Conservation (phyloP, 2,888 invertebrate species). For the Platerodrilus igneus region DNA sequence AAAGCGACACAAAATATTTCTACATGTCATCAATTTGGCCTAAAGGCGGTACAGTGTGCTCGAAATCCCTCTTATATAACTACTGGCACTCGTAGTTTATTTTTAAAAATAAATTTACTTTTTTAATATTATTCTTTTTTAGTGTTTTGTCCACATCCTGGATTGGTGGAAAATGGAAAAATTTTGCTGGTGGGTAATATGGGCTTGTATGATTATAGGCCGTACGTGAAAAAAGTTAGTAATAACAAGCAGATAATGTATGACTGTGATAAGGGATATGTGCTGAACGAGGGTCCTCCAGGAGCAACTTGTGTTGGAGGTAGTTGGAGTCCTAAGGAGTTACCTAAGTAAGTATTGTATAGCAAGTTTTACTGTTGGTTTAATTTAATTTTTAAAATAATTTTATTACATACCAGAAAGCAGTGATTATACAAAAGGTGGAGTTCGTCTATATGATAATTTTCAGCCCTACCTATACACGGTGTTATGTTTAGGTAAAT, state of each 20-base stretch:
- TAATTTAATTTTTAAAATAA: too few species aligned
- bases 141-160: conserved; percentile 92
- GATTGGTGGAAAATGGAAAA: conserved; percentile 82
- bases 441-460: too few species aligned
- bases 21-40: too few species aligned
- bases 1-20: too few species aligned
- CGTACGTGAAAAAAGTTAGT: conserved; percentile 84
- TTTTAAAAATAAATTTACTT: too few species aligned
- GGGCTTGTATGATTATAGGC: conserved; percentile 92
- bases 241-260: conserved; percentile 95
- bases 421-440: too few species aligned
- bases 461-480: background rate
- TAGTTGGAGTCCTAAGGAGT: conserved; percentile 83
- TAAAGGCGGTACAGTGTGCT: too few species aligned
- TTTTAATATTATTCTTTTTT: conserved; percentile 4
- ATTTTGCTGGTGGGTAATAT: conserved; percentile 90
- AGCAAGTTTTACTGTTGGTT: too few species aligned
- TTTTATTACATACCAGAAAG: too few species aligned
- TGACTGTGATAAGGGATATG: conserved; percentile 89
- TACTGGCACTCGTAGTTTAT: too few species aligned
- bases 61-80: too few species aligned
- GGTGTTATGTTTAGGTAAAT: too few species aligned
- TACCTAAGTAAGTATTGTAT: conserved; percentile 61
- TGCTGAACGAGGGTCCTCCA: conserved; percentile 79
- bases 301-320: conserved; percentile 95